Percentiles rank a stretch among this genome's conserved stretches.
phyloP scores from a whole-genome alignment of 1,140 invertebrate genomes.

The Augochlora pura region DNA sequence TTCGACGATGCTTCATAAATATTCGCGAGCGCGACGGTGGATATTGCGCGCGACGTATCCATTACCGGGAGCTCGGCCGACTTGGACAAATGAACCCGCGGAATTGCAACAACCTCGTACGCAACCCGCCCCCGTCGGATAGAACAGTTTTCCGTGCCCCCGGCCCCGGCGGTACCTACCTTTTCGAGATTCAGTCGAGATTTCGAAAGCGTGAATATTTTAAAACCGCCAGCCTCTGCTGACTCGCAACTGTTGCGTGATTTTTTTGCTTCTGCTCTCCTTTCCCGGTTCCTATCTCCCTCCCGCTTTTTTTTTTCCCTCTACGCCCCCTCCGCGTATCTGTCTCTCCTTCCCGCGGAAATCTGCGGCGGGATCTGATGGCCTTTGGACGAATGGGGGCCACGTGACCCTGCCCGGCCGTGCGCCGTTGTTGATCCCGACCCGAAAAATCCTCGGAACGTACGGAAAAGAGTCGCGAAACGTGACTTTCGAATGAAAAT shows the following conservation, averaged over 20 bases:
- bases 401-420: too few species aligned
- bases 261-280: background rate
- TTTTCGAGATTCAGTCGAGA: slow-evolving; percentile 25
- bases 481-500: too few species aligned
- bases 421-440: too few species aligned
- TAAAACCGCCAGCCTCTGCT: background rate
- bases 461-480: too few species aligned
- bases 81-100: slow-evolving; percentile 42
- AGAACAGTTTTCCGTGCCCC: background rate
- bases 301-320: too few species aligned
- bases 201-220: slow-evolving; percentile 1
- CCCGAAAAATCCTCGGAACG: too few species aligned
- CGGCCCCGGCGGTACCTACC: background rate
- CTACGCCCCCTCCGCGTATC: too few species aligned
- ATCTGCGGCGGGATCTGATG: too few species aligned
- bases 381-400: too few species aligned
- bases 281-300: too few species aligned
- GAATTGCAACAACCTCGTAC: slow-evolving; percentile 13
- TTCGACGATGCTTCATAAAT: slow-evolving; percentile 42
- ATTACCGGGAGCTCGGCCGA: slow-evolving; percentile 26
- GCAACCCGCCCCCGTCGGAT: background rate
- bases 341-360: too few species aligned
- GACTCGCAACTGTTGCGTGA: background rate
- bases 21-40: slow-evolving; percentile 15
- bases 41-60: slow-evolving; percentile 40